A percentile compares a stretch with the other conserved stretches of the same genome.
Evolutionary conservation across 2,113 vertebrate genomes (phyloP).

Genomic region (Embiotoca jacksoni): DNA sequence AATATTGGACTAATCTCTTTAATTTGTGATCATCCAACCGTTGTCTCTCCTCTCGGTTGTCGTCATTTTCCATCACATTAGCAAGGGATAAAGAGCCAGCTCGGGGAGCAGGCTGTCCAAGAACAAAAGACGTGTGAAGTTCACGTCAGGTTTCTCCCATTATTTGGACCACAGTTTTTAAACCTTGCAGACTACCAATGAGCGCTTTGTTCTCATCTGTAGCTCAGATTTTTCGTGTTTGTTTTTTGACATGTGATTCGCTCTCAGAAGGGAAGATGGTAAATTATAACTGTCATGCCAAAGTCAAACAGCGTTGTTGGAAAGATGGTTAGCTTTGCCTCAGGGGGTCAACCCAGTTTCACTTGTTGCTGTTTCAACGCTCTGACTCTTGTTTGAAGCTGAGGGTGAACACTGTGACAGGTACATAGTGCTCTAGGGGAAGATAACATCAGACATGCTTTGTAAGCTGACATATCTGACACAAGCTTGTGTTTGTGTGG

Average conservation of each 20-base stretch:
- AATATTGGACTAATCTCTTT: constrained; percentile 81
- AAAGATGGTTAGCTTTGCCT: constrained; percentile 55
- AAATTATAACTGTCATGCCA: constrained; percentile 52
- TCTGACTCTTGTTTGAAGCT: constrained; percentile 56
- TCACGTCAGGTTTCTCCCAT: constrained; percentile 22
- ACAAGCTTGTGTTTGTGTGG: constrained; percentile 50
- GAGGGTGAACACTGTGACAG: constrained; percentile 62
- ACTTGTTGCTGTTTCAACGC: constrained; percentile 56
- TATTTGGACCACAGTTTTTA: neutral
- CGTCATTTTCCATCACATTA: constrained; percentile 82
- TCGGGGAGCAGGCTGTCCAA: constrained; percentile 47
- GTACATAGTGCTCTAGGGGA: constrained; percentile 57
- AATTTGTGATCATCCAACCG: constrained; percentile 79
- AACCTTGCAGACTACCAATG: constrained; percentile 2
- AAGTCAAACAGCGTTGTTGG: constrained; percentile 45
- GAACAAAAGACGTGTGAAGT: constrained; percentile 58
- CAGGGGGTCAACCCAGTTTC: constrained; percentile 69
- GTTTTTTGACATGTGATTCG: constrained; percentile 18
- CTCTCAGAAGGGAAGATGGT: constrained; percentile 42
- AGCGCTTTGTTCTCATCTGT: constrained; percentile 25
- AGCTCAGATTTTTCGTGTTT: constrained; percentile 23
- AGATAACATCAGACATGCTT: constrained; percentile 64
- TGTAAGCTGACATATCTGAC: constrained; percentile 68
- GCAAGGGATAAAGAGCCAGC: constrained; percentile 61
- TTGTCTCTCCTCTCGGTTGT: constrained; percentile 67